These are phyloP conservation scores for Pseudorectes ferrugineus DNA, from an alignment of 2,113 vertebrate genomes.

Conservation along the genomic window DNA sequence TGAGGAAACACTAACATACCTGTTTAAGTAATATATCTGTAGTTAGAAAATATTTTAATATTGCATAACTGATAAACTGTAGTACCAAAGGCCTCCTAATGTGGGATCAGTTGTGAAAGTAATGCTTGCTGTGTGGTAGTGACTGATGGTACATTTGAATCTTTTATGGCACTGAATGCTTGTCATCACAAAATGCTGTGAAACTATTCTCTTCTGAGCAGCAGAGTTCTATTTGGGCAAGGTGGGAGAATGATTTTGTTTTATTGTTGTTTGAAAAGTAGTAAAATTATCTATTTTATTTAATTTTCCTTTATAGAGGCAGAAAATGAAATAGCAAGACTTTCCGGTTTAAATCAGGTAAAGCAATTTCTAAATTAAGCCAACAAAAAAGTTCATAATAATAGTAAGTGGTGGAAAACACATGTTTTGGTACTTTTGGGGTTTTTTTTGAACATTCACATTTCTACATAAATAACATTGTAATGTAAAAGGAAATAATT, in stretches of 20 bases:
- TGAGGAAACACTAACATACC: background rate
- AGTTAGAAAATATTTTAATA: background rate
- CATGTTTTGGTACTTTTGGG: accelerated
- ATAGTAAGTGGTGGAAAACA: background rate
- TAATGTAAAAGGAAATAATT: background rate
- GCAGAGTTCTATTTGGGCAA: background rate
- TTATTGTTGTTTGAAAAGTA: background rate
- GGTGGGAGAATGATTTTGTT: background rate
- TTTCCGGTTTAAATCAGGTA: slow-evolving; percentile 80
- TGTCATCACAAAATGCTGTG: background rate
- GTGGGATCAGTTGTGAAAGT: background rate
- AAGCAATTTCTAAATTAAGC: slow-evolving; percentile 21
- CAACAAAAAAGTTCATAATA: background rate
- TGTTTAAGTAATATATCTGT: background rate
- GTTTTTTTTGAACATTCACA: background rate
- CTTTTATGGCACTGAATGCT: background rate
- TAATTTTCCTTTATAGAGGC: slow-evolving; percentile 73
- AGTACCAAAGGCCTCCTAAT: background rate
- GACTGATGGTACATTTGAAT: background rate
- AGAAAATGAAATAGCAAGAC: slow-evolving; percentile 81
- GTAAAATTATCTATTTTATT: background rate
- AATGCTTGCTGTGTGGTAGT: background rate
- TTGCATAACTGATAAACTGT: background rate
- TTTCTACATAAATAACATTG: background rate
- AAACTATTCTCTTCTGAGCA: background rate